phyloP scores from a whole-genome alignment of 2,888 invertebrate genomes.

The Scaeva pyrastri region DNA sequence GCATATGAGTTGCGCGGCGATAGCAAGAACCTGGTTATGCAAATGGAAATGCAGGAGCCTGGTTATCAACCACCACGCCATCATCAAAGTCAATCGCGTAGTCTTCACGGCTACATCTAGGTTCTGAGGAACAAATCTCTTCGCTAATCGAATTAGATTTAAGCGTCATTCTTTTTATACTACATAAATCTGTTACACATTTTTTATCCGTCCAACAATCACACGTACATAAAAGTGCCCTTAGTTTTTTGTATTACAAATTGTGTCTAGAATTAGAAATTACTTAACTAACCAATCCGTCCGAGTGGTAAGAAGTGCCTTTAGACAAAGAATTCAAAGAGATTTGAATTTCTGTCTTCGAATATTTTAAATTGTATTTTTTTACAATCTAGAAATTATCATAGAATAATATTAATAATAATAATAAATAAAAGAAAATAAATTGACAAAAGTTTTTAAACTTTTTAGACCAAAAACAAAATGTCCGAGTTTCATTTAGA shows the following conservation, averaged over 20 bases:
- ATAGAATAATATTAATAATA: neutral
- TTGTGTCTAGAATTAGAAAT: constrained; percentile 37
- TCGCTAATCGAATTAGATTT: constrained; percentile 21
- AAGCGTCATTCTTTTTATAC: constrained; percentile 39
- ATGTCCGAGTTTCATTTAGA: neutral
- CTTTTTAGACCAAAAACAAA: constrained; percentile 1
- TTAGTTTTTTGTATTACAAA: neutral
- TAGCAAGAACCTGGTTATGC: constrained; percentile 93
- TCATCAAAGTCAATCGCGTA: constrained; percentile 83
- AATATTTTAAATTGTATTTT: constrained; percentile 33
- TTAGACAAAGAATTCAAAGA: constrained; percentile 24
- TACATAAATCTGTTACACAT: constrained; percentile 31
- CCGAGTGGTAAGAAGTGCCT: constrained; percentile 51
- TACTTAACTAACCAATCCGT: constrained; percentile 43
- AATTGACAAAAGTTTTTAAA: constrained; percentile 37
- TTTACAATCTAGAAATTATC: constrained; percentile 13
- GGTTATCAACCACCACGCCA: constrained; percentile 85
- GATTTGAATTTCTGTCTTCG: constrained; percentile 51
- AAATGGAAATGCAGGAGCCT: constrained; percentile 91
- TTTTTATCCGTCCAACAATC: constrained; percentile 27
- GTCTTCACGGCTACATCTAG: constrained; percentile 83
- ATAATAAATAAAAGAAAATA: constrained; percentile 47
- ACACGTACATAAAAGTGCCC: constrained; percentile 57
- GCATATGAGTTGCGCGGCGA: constrained; percentile 90
- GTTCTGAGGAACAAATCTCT: neutral